Percentiles rank a stretch among this genome's conserved stretches.
These are phyloP conservation scores for Pseudomyrmex pallidus DNA, from an alignment of 1,140 invertebrate genomes.

Conservation along the genomic window DNA sequence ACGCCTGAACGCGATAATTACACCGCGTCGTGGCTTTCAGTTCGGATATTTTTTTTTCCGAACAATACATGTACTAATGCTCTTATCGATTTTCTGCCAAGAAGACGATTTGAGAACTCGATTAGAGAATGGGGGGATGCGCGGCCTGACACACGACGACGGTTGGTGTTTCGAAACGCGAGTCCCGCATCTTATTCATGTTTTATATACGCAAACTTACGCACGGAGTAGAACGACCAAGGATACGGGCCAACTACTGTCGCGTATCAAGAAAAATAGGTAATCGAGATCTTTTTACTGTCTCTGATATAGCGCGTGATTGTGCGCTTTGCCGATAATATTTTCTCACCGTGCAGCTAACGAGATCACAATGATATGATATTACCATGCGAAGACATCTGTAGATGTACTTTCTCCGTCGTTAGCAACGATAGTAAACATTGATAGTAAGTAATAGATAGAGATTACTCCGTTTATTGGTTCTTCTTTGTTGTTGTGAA, in stretches of 20 bases:
- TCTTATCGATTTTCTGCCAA: neutral
- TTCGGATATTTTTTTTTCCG: neutral
- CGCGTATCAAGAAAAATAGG: neutral
- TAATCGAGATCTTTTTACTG: neutral
- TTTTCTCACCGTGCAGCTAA: neutral
- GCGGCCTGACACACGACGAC: neutral
- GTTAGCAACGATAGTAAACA: neutral
- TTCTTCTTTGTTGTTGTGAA: neutral
- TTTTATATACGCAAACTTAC: neutral
- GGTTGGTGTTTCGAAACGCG: neutral
- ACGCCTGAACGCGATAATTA: neutral
- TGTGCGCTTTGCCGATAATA: neutral
- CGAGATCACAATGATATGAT: constrained; percentile 5
- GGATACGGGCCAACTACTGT: constrained; percentile 13
- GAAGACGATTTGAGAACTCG: neutral
- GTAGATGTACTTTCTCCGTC: constrained; percentile 41
- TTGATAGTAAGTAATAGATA: constrained; percentile 14
- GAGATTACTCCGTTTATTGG: neutral
- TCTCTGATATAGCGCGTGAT: constrained; percentile 34
- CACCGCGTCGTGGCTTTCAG: neutral
- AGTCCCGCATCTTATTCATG: neutral
- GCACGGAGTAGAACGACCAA: neutral
- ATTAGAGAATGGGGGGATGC: neutral
- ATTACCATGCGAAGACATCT: neutral
- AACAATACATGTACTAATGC: neutral